Base-by-base conservation (phyloP, 2,113 vertebrate species). In the Mungos mungo region DNA sequence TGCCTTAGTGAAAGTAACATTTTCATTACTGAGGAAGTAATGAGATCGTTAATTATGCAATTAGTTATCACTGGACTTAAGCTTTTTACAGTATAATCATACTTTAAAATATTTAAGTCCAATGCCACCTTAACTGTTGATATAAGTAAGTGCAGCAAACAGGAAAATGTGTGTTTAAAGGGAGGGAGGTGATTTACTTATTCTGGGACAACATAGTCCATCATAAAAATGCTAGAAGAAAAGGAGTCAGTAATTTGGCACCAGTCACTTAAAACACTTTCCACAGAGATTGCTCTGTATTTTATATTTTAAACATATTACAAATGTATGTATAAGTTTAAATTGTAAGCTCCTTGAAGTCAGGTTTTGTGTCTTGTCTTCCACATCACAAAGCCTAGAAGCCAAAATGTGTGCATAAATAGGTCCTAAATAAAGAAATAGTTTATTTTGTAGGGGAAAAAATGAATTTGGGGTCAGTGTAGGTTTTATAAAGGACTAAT, bases 131-230 rank as follows among this genome's bases (percentile, higher is more conserved):
- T 66, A 77, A 27, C 80, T 86, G 7, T 81, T 65, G 27, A n/a
- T 3, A 29, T 89, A 79, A n/a, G 4, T 47, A 79, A 31, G 5
- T 52, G 5, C n/a, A 60, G n/a, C 91, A 71, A 71, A 52, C 9
- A 88, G 69, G 38, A 89, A 80, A 96, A 92, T 9, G 14, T 16
- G 83, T 81, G 83, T 96, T 96, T 82, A 77, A 89, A 11, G 21
- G 0, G 15, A 29, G 3, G 29, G 25, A 11, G 3, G 8, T 65
- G 9, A 91, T 71, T 66, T 85, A 2, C 7, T 92, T 77, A 16
- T 72, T 88, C 31, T 90, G 31, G 50, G 31, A 86, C 15, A 71
- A 8, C 0, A 13, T 52, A 27, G 3, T 88, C 19, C 3, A 13
- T 79, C 10, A 88, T 81, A 93, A 90, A 93, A 96, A 79, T 90